phyloP scores from a whole-genome alignment of 1,140 invertebrate species.

The Leucophenga varia region DNA sequence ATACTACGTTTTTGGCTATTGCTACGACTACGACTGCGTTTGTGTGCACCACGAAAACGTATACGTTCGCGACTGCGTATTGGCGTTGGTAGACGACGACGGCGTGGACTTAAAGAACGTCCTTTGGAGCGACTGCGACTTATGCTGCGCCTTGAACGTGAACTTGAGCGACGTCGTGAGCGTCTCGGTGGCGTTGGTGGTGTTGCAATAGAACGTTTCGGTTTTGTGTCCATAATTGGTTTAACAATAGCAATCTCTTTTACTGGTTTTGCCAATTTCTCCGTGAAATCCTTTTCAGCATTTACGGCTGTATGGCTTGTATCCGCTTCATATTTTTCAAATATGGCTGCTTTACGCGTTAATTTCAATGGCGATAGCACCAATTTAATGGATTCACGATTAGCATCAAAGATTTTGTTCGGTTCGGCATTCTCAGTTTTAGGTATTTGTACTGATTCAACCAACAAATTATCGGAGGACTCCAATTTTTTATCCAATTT shows the following conservation, averaged over 20 bases:
- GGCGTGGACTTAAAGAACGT: conserved; percentile 32
- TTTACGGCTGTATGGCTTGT: neutral
- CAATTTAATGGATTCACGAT: conserved; percentile 48
- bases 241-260: conserved; percentile 52
- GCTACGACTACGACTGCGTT: conserved; percentile 30
- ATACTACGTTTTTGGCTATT: conserved; percentile 33
- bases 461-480: conserved; percentile 2
- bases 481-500: conserved; percentile 4
- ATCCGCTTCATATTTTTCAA: conserved; percentile 36
- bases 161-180: conserved; percentile 25
- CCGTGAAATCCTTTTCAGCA: conserved; percentile 8
- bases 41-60: conserved; percentile 7
- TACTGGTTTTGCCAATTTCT: conserved; percentile 19
- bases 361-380: conserved; percentile 45
- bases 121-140: conserved; percentile 20
- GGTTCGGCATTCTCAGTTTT: conserved; percentile 17
- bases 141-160: conserved; percentile 25
- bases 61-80: conserved; percentile 11
- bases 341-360: conserved; percentile 39
- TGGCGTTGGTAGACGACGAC: conserved; percentile 26
- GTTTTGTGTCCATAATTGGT: conserved; percentile 38
- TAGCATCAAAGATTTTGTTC: conserved; percentile 47
- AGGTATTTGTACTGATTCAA: conserved; percentile 10
- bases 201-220: conserved; percentile 12
- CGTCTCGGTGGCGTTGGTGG: conserved; percentile 9